These are phyloP conservation scores for Epinephelus coioides DNA, from an alignment of 2,797 vertebrate genomes.

Conservation along the genomic window DNA sequence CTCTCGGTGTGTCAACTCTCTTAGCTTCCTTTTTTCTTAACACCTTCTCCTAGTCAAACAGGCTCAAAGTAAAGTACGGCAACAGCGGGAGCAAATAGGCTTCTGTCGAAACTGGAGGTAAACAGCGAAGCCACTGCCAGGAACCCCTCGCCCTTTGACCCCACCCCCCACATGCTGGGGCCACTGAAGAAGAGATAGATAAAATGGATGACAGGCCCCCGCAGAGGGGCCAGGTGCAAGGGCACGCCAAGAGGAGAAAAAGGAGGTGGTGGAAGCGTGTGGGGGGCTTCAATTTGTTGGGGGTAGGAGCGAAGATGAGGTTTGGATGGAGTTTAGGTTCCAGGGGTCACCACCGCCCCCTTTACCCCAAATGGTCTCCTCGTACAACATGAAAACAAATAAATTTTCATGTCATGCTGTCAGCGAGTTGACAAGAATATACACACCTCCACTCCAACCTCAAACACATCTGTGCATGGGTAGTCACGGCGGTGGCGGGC, in stretches of 20 bases:
- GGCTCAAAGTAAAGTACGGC: constrained; percentile 71
- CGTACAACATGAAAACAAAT: constrained; percentile 75
- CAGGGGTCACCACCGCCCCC: constrained; percentile 18
- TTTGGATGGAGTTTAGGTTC: constrained; percentile 64
- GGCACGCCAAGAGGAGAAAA: constrained; percentile 40
- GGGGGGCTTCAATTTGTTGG: constrained; percentile 64
- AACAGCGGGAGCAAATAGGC: constrained; percentile 72
- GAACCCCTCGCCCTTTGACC: constrained; percentile 51
- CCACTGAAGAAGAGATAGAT: constrained; percentile 57
- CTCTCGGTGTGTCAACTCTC: background rate
- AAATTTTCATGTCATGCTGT: constrained; percentile 81
- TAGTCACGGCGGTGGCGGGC: constrained; percentile 30
- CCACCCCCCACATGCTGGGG: constrained; percentile 10
- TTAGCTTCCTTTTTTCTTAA: constrained; percentile 1
- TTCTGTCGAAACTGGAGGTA: constrained; percentile 68
- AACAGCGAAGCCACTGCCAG: background rate
- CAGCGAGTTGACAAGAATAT: constrained; percentile 64
- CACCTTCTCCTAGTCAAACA: constrained; percentile 54
- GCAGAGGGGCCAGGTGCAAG: constrained; percentile 65
- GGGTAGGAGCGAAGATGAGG: constrained; percentile 64
- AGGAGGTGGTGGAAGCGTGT: constrained; percentile 1
- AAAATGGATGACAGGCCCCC: constrained; percentile 70
- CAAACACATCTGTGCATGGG: constrained; percentile 59
- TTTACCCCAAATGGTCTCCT: constrained; percentile 34
- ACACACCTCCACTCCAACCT: constrained; percentile 39